phyloP scores from a whole-genome alignment of 2,797 vertebrate genomes.

The Notolabrus celidotus region DNA sequence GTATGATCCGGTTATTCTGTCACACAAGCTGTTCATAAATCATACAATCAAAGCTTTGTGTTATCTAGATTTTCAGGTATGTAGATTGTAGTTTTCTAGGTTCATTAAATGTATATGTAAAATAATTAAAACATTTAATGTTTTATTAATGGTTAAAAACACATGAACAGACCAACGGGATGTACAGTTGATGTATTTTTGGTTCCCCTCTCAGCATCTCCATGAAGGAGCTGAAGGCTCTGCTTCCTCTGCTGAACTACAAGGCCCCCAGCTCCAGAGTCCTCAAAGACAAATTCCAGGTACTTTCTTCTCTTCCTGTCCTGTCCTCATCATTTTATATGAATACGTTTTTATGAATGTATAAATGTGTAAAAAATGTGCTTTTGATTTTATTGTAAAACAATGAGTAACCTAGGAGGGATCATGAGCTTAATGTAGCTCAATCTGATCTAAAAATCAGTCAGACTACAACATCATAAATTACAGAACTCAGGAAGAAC shows the following conservation, averaged over 20 bases:
- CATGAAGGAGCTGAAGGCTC: slow-evolving; percentile 92
- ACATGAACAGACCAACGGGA: no score
- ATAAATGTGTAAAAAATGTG: no score
- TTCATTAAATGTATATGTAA: no score
- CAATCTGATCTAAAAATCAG: no score
- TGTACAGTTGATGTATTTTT: background rate
- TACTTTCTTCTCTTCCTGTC: slow-evolving; percentile 62
- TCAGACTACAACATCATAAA: no score
- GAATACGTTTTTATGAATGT: no score
- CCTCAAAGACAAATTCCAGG: slow-evolving; percentile 93
- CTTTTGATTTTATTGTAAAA: no score
- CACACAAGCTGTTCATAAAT: background rate
- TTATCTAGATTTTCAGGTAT: background rate
- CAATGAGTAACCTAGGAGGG: no score
- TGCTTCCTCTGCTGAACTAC: slow-evolving; percentile 93
- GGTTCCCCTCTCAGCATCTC: slow-evolving; percentile 85
- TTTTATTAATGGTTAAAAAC: background rate
- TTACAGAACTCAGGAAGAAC: no score
- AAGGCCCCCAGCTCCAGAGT: slow-evolving; percentile 88
- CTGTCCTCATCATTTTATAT: background rate
- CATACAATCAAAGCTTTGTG: background rate
- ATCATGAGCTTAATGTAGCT: no score
- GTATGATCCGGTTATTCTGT: slow-evolving; percentile 70
- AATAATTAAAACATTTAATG: background rate
- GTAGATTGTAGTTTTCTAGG: background rate